These are phyloP conservation scores for Calidris pygmaea DNA, from an alignment of 2,113 vertebrate genomes.

Conservation along the genomic window DNA sequence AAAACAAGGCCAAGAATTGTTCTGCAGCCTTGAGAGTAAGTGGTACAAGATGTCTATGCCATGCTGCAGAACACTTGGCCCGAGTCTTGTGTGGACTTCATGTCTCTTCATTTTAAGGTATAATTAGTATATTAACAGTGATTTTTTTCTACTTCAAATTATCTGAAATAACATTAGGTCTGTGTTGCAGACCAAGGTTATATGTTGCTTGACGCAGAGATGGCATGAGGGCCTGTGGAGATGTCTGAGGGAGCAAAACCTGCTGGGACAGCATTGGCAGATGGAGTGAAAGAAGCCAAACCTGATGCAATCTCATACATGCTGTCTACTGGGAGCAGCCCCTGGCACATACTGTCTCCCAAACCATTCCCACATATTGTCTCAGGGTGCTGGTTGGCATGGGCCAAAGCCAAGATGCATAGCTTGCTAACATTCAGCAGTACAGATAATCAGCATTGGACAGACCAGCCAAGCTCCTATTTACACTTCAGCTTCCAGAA, in stretches of 20 bases:
- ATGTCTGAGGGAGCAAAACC: not conserved
- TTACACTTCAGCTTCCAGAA: not conserved
- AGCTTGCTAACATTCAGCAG: not conserved
- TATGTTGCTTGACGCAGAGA: not conserved
- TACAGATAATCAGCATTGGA: not conserved
- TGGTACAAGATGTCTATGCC: not conserved
- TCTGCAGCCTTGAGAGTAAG: not conserved
- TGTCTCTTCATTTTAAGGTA: not conserved
- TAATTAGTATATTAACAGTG: not conserved
- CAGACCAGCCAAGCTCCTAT: not conserved
- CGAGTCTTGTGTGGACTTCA: not conserved
- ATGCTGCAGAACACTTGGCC: not conserved
- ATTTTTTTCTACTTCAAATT: not conserved
- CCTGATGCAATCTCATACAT: not conserved
- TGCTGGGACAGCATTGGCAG: not conserved
- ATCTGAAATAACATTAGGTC: not conserved
- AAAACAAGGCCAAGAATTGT: not conserved
- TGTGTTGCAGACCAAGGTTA: not conserved
- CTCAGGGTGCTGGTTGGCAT: not conserved
- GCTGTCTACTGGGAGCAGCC: not conserved
- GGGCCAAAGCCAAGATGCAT: not conserved
- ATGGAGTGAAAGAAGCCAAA: not conserved
- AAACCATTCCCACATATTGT: not conserved
- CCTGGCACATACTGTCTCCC: not conserved
- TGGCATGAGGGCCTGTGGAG: not conserved